Evolutionary conservation across 2,888 invertebrate species (phyloP).

Genomic region (Therioaphis trifolii): DNA sequence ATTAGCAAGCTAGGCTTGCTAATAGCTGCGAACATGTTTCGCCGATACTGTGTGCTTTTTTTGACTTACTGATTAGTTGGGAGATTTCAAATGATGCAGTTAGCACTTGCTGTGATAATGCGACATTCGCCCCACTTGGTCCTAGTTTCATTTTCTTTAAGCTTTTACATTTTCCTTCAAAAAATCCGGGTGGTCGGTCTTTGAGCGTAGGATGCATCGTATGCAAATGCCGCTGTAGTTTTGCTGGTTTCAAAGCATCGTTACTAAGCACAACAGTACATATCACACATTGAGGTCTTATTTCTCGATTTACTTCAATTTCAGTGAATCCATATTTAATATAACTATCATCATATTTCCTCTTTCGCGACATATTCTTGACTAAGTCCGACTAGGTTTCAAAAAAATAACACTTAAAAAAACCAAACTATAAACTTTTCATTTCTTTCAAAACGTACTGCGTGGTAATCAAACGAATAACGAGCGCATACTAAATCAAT

Average conservation of each 20-base stretch:
- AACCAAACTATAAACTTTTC: slow-evolving; percentile 10
- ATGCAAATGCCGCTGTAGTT: slow-evolving; percentile 65
- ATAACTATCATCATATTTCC: slow-evolving; percentile 43
- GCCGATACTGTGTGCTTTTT: slow-evolving; percentile 35
- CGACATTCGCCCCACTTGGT: slow-evolving; percentile 23
- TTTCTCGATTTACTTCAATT: slow-evolving; percentile 36
- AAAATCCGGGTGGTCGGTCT: slow-evolving; percentile 64
- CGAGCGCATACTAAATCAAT: slow-evolving; percentile 11
- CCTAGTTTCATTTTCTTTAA: slow-evolving; percentile 63
- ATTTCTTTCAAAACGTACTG: slow-evolving; percentile 4
- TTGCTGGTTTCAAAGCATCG: slow-evolving; percentile 65
- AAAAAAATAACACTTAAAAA: background rate
- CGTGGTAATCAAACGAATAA: slow-evolving; percentile 1
- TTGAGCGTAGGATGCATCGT: slow-evolving; percentile 64
- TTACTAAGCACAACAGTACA: slow-evolving; percentile 65
- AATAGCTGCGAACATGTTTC: background rate
- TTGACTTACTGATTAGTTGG: slow-evolving; percentile 4
- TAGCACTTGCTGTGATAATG: slow-evolving; percentile 4
- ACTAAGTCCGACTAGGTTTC: background rate
- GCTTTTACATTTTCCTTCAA: slow-evolving; percentile 64
- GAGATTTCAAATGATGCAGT: slow-evolving; percentile 40
- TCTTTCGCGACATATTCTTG: slow-evolving; percentile 28
- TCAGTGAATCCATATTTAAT: slow-evolving; percentile 46
- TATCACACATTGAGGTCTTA: slow-evolving; percentile 43
- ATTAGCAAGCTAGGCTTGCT: slow-evolving; percentile 32